phyloP scores from a whole-genome alignment of 1,140 invertebrate species.

The Apis dorsata region DNA sequence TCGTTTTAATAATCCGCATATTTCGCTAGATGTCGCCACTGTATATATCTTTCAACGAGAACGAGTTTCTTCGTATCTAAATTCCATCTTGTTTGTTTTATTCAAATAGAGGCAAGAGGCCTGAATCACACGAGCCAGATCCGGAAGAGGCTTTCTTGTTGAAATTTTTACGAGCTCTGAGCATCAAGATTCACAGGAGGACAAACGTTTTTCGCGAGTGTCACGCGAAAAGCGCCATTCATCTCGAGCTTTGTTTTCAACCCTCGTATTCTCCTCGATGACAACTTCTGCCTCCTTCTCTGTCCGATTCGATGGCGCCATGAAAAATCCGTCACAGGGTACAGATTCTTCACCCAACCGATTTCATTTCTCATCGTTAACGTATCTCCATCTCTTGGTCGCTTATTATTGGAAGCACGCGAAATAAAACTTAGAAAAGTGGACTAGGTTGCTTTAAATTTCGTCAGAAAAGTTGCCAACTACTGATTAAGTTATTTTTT shows the following conservation, averaged over 20 bases:
- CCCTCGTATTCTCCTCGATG: conserved; percentile 19
- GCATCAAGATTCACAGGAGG: conserved; percentile 49
- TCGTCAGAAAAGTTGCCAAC: too few relatives aligned
- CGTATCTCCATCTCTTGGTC: background rate
- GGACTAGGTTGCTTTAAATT: background rate
- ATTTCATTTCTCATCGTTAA: conserved; percentile 44
- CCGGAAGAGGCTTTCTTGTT: conserved; percentile 8
- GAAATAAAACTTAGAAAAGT: background rate
- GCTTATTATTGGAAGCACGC: background rate
- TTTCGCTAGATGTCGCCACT: too few relatives aligned
- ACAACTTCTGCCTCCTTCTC: conserved; percentile 4
- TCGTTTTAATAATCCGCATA: too few relatives aligned
- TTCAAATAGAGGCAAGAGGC: background rate
- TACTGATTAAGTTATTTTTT: too few relatives aligned
- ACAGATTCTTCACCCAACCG: conserved; percentile 54
- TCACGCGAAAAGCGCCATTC: conserved; percentile 58
- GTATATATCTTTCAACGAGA: background rate
- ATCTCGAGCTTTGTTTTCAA: conserved; percentile 57
- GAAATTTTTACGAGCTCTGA: conserved; percentile 34
- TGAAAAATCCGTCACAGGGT: conserved; percentile 54
- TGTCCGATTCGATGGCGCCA: background rate
- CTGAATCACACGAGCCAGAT: background rate
- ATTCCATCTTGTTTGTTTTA: background rate
- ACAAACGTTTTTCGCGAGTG: conserved; percentile 60
- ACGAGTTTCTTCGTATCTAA: background rate